Evolutionary conservation across 2,888 invertebrate genomes (phyloP), one percentile per base, ranked within the genome.

Genomic region (Leucophenga maculata): DNA sequence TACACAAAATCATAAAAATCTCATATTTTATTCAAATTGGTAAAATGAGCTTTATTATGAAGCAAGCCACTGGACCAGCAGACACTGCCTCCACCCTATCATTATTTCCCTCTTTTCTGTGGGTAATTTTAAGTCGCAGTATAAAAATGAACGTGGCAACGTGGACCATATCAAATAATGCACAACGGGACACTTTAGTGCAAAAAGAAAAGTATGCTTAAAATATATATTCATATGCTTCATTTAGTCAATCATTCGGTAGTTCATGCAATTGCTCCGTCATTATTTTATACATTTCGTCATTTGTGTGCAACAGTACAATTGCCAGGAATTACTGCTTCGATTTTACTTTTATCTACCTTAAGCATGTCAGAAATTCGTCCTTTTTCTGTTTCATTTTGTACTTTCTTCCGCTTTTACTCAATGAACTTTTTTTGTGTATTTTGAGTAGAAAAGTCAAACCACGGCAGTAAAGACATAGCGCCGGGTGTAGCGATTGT

Each of bases 21-120:
- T 85, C 82, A 86, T 84, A 86, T 86, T 85, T 86, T 86, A 86
- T 86, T 86, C 80, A 86, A 85, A 86, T 84, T 86, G 85, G 83
- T 82, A 83, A 86, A 85, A 78, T 75, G 85, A 84, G 80, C 76
- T 71, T 72, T 71, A 74, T 74, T 74, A 70, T 69, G 60, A 71
- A 69, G 69, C 66, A 73, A 66, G 70, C 69, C 68, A 71, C 65
- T 68, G 67, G 69, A 72, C 72, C 69, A 74, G 71, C 70, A 68
- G 69, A 65, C 32, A 9, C 31, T 44, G 6, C 26, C 6, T 44
- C 67, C 55, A 44, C 16, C 11, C 65, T 65, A 65, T 59, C 68
- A 65, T 67, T 67, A 59, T 70, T 72, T 72, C 67, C 70, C 67
- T 68, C 54, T 55, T 69, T 69, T 39, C 32, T n/a, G 18, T 3